These are phyloP conservation scores for Mylabris sibirica DNA, from an alignment of 2,888 invertebrate species.

Conservation along the genomic window DNA sequence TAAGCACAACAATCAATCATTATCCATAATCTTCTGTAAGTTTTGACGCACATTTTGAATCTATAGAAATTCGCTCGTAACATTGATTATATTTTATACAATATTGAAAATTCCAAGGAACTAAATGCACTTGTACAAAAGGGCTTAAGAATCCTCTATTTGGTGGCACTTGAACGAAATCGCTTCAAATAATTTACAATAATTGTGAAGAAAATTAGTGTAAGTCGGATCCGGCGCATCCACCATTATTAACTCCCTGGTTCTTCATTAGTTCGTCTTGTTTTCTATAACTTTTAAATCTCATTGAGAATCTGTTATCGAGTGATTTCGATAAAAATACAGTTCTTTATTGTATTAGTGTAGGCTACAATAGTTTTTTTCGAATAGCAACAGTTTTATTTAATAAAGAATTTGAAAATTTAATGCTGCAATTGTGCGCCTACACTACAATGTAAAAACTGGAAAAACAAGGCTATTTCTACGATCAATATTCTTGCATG, in stretches of 20 bases:
- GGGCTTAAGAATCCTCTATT: too few species aligned
- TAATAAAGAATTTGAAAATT: too few species aligned
- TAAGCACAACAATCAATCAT: not conserved
- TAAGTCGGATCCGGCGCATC: constrained; percentile 11
- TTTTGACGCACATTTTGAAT: too few species aligned
- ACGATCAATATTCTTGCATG: constrained; percentile 5
- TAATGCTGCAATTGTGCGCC: not conserved
- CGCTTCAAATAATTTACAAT: not conserved
- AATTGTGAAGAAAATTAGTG: not conserved
- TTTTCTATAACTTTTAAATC: not conserved
- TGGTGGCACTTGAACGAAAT: not conserved
- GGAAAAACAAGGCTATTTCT: not conserved
- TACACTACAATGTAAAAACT: not conserved
- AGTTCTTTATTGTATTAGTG: too few species aligned
- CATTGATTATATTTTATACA: too few species aligned
- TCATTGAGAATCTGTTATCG: too few species aligned
- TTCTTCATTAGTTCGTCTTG: not conserved
- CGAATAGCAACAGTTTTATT: not conserved
- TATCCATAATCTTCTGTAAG: not conserved
- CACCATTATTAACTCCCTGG: not conserved
- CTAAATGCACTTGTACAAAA: too few species aligned
- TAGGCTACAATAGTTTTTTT: not conserved
- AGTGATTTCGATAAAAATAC: too few species aligned
- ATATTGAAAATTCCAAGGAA: too few species aligned
- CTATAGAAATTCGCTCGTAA: too few species aligned